phyloP scores from a whole-genome alignment of 2,113 vertebrate genomes.

The Macrotus californicus region DNA sequence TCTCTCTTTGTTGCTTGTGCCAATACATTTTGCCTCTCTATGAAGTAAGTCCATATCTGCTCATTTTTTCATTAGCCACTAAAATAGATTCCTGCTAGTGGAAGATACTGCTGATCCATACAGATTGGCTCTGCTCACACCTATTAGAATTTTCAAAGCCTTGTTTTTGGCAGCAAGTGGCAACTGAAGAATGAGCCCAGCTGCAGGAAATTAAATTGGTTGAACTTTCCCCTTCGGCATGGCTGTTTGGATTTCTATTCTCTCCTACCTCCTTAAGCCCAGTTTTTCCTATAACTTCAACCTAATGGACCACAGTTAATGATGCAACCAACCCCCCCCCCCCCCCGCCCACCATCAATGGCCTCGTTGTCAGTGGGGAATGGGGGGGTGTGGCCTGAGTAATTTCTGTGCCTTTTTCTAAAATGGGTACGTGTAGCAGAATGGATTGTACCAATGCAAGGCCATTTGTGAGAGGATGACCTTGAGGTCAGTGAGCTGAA shows the following conservation, averaged over 20 bases:
- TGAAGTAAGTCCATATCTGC: constrained; percentile 67
- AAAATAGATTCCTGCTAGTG: background rate
- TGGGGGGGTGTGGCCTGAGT: background rate
- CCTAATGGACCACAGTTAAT: background rate
- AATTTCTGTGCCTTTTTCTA: constrained; percentile 12
- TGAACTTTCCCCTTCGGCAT: constrained; percentile 52
- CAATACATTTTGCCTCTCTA: constrained; percentile 55
- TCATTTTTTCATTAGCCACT: constrained; percentile 51
- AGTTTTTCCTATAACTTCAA: constrained; percentile 18
- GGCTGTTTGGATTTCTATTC: background rate
- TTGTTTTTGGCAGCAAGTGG: constrained; percentile 33
- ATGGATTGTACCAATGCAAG: background rate
- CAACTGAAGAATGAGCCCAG: constrained; percentile 47
- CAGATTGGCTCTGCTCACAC: constrained; percentile 40
- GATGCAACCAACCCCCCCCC: background rate
- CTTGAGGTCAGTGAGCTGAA: background rate
- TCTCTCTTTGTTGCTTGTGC: constrained; percentile 22
- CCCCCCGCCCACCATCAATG: too few relatives aligned
- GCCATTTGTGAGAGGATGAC: constrained; percentile 5
- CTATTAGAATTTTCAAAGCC: constrained; percentile 59
- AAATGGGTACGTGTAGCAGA: background rate
- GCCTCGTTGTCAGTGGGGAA: background rate
- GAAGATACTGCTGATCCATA: constrained; percentile 12
- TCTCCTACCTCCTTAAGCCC: background rate
- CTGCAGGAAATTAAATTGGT: constrained; percentile 67